These are phyloP conservation scores for Smutsia temminckii DNA, from an alignment of 2,797 vertebrate species.

Conservation along the genomic window DNA sequence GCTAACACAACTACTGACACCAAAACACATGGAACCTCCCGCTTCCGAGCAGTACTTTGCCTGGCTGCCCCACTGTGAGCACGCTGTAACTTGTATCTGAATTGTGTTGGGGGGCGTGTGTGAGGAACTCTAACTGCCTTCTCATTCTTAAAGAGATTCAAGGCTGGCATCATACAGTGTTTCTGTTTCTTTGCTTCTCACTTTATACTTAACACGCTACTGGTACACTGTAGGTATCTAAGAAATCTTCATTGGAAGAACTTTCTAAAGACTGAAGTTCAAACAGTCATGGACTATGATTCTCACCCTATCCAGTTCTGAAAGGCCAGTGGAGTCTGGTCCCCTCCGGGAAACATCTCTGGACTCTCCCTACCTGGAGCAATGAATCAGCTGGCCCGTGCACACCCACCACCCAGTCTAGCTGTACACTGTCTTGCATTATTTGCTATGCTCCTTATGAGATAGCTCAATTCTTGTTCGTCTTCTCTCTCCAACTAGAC, in stretches of 20 bases:
- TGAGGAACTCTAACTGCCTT: background rate
- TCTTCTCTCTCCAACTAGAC: background rate
- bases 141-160: background rate
- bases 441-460: background rate
- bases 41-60: background rate
- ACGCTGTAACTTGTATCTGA: background rate
- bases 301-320: too few species aligned
- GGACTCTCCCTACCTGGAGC: too few species aligned
- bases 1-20: background rate
- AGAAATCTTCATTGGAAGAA: background rate
- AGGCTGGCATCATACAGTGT: background rate
- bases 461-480: background rate
- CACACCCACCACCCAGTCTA: background rate
- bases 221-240: background rate
- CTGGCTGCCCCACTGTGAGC: background rate
- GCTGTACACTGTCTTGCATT: background rate
- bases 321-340: background rate
- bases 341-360: background rate
- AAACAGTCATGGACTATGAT: background rate
- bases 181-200: background rate
- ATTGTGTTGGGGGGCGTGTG: background rate
- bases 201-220: background rate
- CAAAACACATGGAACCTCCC: background rate
- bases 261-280: background rate
- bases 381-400: background rate